Conservation (phyloP, 1,140 invertebrate genomes). For the Megalopta genalis region DNA sequence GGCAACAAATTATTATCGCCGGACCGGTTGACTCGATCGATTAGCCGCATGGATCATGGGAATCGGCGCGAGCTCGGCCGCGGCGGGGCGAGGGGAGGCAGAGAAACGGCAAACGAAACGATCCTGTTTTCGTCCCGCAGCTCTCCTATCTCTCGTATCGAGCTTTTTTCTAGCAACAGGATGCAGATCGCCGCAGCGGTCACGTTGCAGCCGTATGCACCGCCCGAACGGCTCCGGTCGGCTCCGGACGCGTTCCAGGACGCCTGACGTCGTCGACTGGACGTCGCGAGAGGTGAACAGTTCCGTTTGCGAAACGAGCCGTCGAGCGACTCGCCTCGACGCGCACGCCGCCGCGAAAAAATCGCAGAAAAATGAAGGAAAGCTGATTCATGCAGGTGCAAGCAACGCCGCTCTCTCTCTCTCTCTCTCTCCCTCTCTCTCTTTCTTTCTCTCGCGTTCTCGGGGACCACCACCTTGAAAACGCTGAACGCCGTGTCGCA, state of each 20-base stretch:
- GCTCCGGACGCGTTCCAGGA: slow-evolving; percentile 1
- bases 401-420: neutral
- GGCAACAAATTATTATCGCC: slow-evolving; percentile 48
- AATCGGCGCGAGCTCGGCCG: neutral
- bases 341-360: neutral
- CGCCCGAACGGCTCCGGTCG: neutral
- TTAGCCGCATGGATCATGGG: slow-evolving; percentile 25
- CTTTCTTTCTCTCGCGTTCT: too few relatives aligned
- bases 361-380: slow-evolving; percentile 9
- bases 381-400: slow-evolving; percentile 51
- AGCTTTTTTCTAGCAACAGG: neutral
- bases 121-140: neutral
- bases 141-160: slow-evolving; percentile 6
- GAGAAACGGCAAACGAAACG: neutral
- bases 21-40: slow-evolving; percentile 31
- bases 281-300: slow-evolving; percentile 19
- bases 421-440: too few relatives aligned
- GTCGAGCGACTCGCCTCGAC: neutral
- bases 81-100: neutral
- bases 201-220: neutral
- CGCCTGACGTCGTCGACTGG: slow-evolving; percentile 9
- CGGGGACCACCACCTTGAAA: slow-evolving; percentile 49
- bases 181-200: neutral
- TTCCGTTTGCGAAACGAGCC: slow-evolving; percentile 47
- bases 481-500: slow-evolving; percentile 18